Base-by-base conservation (phyloP, 1,140 invertebrate species). In the Drosophila fuyamai region DNA sequence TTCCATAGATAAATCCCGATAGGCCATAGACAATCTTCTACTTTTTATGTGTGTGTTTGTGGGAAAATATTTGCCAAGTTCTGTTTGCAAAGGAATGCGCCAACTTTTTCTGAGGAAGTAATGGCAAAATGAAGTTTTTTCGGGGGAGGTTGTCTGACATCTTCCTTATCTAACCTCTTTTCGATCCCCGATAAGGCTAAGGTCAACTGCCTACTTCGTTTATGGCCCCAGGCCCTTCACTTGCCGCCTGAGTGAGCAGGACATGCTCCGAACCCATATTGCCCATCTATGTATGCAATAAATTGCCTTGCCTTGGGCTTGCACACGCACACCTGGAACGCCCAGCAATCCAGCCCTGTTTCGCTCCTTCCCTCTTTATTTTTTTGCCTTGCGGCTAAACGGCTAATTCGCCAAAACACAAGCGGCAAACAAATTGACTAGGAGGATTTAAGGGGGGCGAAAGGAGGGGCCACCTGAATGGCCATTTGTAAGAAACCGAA, bases 341-440 rank as follows among this genome's bases (percentile, higher is more conserved):
- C 40, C 23, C 23, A 38, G 18, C 46, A 36, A 38, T 58, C 47
- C 68, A 44, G 46, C 46, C 23, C 35, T 14, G 14, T 16, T 40
- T 46, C 40, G 7, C 32, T 27, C 13, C 47, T 36, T 36, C 48
- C 43, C 27, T 6, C 16, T 5, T 7, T 40, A 12, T 55, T 38
- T 48, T 35, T 36, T 13, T n/a, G 48, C 58, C 65, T 54, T 58
- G 23, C 27, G 63, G 67, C 60, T 83, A 88, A 79, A 77, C 82
- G 71, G 76, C 62, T 82, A 88, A 88, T 88, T 83, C 76, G 60
- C 65, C 65, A 68, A 83, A 65, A 66, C 60, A 79, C 53, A 74
- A 71, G 48, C 41, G 65, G 75, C 61, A 60, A 81, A 60, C 63
- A 71, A 62, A 66, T 79, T 79, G 81, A 55, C 43, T 56, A 50